Conservation (phyloP, 1,140 invertebrate genomes). For the Aphis gossypii region DNA sequence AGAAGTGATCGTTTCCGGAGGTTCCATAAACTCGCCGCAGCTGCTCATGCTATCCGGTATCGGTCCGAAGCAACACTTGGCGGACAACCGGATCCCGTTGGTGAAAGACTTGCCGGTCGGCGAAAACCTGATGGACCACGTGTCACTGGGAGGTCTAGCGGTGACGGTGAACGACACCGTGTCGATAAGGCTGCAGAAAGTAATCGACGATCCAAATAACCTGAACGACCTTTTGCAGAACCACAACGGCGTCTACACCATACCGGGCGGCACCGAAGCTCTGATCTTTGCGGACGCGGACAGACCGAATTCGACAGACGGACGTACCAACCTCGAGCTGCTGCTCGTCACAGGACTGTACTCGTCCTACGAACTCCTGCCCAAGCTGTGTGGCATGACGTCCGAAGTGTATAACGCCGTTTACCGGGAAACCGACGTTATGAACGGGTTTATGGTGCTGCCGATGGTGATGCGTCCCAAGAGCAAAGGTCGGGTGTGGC, state of each 20-base stretch:
- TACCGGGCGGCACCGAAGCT: conserved; percentile 82
- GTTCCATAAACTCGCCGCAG: conserved; percentile 74
- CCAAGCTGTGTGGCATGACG: conserved; percentile 68
- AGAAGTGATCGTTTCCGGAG: conserved; percentile 75
- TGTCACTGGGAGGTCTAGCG: conserved; percentile 69
- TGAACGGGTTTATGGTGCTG: conserved; percentile 72
- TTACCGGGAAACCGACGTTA: conserved; percentile 66
- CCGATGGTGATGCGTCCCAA: conserved; percentile 64
- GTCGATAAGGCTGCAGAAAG: conserved; percentile 61
- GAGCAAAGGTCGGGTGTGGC: conserved; percentile 68
- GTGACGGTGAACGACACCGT: conserved; percentile 66
- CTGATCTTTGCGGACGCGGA: conserved; percentile 78
- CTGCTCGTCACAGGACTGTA: conserved; percentile 62
- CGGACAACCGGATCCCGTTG: conserved; percentile 72
- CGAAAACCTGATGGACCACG: conserved; percentile 71
- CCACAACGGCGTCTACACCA: conserved; percentile 74
- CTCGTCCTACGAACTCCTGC: conserved; percentile 66
- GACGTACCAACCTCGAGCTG: conserved; percentile 66
- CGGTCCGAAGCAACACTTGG: conserved; percentile 74
- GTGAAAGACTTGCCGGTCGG: conserved; percentile 69
- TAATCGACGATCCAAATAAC: conserved; percentile 60
- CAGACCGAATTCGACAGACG: conserved; percentile 69
- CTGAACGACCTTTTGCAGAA: conserved; percentile 66
- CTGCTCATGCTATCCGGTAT: conserved; percentile 79
- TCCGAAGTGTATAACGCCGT: conserved; percentile 67